Conservation (phyloP, 37 sponge, comb jelly and placozoan species). For the Aplysina aerophoba region DNA sequence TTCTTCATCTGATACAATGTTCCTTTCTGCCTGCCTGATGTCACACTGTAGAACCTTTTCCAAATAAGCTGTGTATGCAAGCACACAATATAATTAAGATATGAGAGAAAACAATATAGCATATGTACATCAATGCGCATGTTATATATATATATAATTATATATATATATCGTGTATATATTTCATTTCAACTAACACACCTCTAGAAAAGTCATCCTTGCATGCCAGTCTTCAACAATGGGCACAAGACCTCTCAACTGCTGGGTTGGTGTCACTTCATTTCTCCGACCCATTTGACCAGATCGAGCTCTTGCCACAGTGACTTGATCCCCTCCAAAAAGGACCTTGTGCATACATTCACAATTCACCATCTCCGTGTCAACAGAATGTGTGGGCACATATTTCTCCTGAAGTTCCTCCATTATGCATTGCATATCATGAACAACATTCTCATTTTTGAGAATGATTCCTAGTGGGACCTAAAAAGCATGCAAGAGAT, state of each 20-base stretch:
- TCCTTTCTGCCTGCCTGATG: not conserved
- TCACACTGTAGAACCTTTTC: not conserved
- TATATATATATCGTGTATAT: too few species aligned
- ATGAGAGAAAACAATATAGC: too few species aligned
- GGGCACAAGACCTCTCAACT: conserved; percentile 41
- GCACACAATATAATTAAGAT: too few species aligned
- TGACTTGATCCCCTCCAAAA: conserved; percentile 52
- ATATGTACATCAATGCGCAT: too few species aligned
- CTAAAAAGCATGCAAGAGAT: too few species aligned
- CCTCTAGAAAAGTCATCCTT: not conserved
- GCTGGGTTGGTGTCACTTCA: not conserved
- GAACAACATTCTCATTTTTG: not conserved
- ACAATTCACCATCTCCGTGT: not conserved
- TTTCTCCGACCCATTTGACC: conserved; percentile 13
- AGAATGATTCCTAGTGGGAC: conserved; percentile 21
- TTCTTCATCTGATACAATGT: not conserved
- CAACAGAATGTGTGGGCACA: not conserved
- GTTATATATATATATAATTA: too few species aligned
- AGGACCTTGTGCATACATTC: conserved; percentile 23
- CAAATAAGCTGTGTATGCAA: not conserved
- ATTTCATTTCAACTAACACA: too few species aligned
- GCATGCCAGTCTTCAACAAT: conserved; percentile 47
- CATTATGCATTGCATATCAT: not conserved
- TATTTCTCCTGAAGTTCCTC: not conserved
- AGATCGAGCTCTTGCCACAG: conserved; percentile 46